Evolutionary conservation across 2,888 invertebrate species (phyloP), one percentile per base, ranked within the genome.

Genomic region (Drepanosiphum platanoidis): DNA sequence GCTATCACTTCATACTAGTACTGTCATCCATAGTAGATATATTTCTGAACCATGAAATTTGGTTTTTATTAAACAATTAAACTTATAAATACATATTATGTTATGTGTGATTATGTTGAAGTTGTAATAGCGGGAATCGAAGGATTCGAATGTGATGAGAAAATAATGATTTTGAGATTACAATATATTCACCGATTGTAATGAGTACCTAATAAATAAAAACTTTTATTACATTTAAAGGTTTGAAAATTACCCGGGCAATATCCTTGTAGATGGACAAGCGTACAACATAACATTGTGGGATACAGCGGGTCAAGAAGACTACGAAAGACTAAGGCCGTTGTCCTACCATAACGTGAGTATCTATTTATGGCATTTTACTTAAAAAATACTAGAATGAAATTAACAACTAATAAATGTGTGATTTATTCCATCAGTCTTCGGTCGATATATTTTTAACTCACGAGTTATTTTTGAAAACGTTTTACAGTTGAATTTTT

Each of bases 231-330:
- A 68, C 87, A 88, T 87, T 89, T 89, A 34, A 89, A 95, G 95
- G 88, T 97, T 97, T 89, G 97, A 97, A 90, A 96, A 97, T 90
- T 95, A 95, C 90, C 93, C 95, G 34, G 95, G 94, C 87, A 93
- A 92, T 88, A 93, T 95, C 88, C 92, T 90, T 9, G 94, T 96
- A n/a, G 96, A 96, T 88, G 94, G 93, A n/a, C 92, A 94, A 87
- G 93, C 94, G 88, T 95, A 94, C 88, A 94, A 94, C 89, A 93
- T 96, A 91, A 94, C 95, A 66, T 90, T 97, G 42, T 97, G 97
- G 97, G 97, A 97, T 89, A 97, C 96, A 32, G 96, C 96, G 34
- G 95, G 95, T 1, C 97, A 97, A 89, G 97, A 97, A 90, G 97
- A 97, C 90, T 97, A 96, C 89, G 96, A 96, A 90, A 91, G 96